Evolutionary conservation across 2,113 vertebrate species (phyloP).

Genomic region (Protobothrops flavoviridis): DNA sequence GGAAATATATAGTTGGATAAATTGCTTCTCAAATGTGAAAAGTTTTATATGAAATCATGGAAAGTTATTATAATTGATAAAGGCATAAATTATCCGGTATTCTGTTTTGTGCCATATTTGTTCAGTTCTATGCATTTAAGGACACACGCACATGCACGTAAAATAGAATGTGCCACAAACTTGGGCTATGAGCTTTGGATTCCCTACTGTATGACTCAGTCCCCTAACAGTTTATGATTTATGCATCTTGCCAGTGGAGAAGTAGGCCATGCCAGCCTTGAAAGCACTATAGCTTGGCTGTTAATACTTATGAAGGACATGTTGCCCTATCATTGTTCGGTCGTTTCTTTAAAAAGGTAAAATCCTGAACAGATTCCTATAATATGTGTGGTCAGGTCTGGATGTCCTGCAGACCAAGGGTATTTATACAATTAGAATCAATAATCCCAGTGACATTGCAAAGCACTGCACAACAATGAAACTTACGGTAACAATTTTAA

Average conservation of each 20-base stretch:
- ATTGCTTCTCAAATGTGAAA: neutral
- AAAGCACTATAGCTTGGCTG: constrained; percentile 74
- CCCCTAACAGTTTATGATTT: constrained; percentile 68
- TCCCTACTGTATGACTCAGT: constrained; percentile 47
- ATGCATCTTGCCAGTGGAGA: constrained; percentile 71
- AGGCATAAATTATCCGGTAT: neutral
- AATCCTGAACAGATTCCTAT: constrained; percentile 68
- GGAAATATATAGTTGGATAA: neutral
- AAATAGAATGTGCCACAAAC: neutral
- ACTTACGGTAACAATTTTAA: constrained; percentile 60
- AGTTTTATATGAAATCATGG: neutral
- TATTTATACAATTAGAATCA: constrained; percentile 56
- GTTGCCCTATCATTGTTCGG: constrained; percentile 78
- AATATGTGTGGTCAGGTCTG: constrained; percentile 50
- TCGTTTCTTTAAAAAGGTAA: constrained; percentile 75
- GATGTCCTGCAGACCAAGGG: constrained; percentile 58
- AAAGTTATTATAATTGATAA: neutral
- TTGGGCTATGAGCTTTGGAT: constrained; percentile 28
- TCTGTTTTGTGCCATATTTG: neutral
- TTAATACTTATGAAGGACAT: constrained; percentile 74
- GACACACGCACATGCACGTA: no score
- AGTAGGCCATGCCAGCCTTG: constrained; percentile 71
- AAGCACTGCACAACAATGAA: constrained; percentile 54
- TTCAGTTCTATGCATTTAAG: neutral
- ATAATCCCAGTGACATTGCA: constrained; percentile 50